Evolutionary conservation across 1,140 invertebrate genomes (phyloP), one percentile per base, ranked within the genome.

Genomic region (Platorchestia sp.): DNA sequence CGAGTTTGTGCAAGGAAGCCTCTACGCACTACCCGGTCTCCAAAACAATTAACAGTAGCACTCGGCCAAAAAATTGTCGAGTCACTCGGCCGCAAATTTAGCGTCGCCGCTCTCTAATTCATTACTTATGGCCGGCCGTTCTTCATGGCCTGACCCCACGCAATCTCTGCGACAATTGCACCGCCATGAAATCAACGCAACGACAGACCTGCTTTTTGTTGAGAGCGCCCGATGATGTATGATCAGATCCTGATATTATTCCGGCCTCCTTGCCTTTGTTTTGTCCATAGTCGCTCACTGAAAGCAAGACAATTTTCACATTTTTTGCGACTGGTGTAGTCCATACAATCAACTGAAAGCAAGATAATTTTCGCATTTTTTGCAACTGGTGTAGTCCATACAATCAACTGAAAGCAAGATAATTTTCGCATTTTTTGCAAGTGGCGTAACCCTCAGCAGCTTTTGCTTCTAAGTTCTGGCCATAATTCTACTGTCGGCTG

Each of bases 81-180:
- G 87, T 89, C 41, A 89, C 41, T 89, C n/a, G 43, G 45, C 44
- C 44, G 91, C 16, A 93, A 47, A 93, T 93, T 93, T 93, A 93
- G 43, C 91, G 91, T 45, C 10, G 91, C 3, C 43, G 7, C 22
- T 10, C 7, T 47, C 43, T 93, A 45, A 93, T 93, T 47, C 40
- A 93, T 93, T 93, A 93, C 6, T 93, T 93, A 93, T 93, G 45
- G 91, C 91, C 22, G 43, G 45, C 91, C 43, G 91, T 93, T 44
- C n/a, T n/a, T 93, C 91, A 93, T 47, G 43, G 36, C 44, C 0
- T 36, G 6, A n/a, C 43, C 36, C 43, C 45, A 14, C 41, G 45
- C 91, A 93, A 93, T 93, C 91, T 93, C 91, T 93, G 91, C 91
- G 44, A 47, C 91, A 93, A 93, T 93, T 89, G 87, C 87, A 44